A percentile compares a stretch with the other conserved stretches of the same genome.
Evolutionary conservation across 2,113 vertebrate genomes (phyloP).

Genomic region (Astur gentilis): DNA sequence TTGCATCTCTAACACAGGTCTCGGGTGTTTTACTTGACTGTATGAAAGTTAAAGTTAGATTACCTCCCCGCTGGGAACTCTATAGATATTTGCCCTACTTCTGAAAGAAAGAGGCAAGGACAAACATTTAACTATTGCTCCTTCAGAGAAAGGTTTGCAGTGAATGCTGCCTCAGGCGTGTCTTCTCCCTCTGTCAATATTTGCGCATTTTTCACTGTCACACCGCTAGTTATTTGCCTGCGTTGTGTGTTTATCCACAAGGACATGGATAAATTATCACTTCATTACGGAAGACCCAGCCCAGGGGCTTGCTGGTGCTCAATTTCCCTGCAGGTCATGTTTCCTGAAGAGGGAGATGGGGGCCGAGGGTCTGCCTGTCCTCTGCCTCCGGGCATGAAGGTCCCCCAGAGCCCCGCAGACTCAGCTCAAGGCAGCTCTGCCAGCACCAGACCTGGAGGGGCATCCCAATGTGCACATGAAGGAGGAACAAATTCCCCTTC

Average conservation of each 20-base stretch:
- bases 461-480: neutral
- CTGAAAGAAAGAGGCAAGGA: constrained; percentile 55
- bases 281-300: neutral
- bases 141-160: neutral
- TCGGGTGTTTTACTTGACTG: constrained; percentile 56
- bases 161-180: neutral
- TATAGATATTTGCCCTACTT: constrained; percentile 54
- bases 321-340: neutral
- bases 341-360: neutral
- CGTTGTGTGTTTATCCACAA: neutral
- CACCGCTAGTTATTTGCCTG: neutral
- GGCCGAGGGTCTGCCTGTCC: neutral
- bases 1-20: constrained; percentile 58
- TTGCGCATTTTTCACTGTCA: neutral
- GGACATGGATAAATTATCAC: no score
- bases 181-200: neutral
- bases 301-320: neutral
- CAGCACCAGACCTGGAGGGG: neutral
- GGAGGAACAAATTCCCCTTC: neutral
- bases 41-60: constrained; percentile 69
- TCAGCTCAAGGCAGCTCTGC: neutral
- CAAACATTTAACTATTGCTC: constrained; percentile 52
- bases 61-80: constrained; percentile 51
- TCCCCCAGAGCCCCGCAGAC: neutral
- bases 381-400: neutral